Evolutionary conservation across 2,797 vertebrate genomes (phyloP), one percentile per base, ranked within the genome.

Genomic region (Pseudochirops cupreus): DNA sequence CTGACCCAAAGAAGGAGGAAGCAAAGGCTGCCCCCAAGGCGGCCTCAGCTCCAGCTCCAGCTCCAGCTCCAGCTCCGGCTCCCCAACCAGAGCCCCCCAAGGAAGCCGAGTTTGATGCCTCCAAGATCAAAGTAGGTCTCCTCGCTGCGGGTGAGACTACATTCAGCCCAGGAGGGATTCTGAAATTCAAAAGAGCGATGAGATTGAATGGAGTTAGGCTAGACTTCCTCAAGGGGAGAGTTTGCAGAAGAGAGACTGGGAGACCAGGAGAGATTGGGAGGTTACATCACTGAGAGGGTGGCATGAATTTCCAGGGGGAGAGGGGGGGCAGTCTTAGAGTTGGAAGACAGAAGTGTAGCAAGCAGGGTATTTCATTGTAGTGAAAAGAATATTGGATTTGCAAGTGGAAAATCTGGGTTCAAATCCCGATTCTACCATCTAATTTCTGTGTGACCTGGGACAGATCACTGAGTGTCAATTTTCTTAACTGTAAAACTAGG

Each of bases 11-110:
- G 99, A 99, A 99, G 92, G 99, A 99, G 1, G 99, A 99, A 28
- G 99, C 99, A 1, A 99, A 99, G 99, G 99, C 99, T 95, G 99
- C 99, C 14, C 98, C 99, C 1, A 99, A 99, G 96, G 98, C 99
- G 0, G 99, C 98, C 5, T 99, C 99, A 4, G 98, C 99, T 16
- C 98, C 99, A 0, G 99, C 99, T 94, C 99, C 99, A 0, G 99
- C 99, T 9, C 99, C 99, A 4, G 98, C 99, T 16, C 99, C 99
- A 1, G 99, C 99, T 91, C 99, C 99, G 0, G 98, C 99, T 1
- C 98, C 99, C 1, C 99, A 99, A 95, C 99, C 99, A 0, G 99
- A 99, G 93, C 98, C 97, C 39, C 99, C 98, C 82, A 99, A 99
- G 98, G 99, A 99, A 96, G 98, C 98, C 0, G 99, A 98, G 33